Evolutionary conservation across 2,113 vertebrate genomes (phyloP).

Genomic region (Lathamus discolor): DNA sequence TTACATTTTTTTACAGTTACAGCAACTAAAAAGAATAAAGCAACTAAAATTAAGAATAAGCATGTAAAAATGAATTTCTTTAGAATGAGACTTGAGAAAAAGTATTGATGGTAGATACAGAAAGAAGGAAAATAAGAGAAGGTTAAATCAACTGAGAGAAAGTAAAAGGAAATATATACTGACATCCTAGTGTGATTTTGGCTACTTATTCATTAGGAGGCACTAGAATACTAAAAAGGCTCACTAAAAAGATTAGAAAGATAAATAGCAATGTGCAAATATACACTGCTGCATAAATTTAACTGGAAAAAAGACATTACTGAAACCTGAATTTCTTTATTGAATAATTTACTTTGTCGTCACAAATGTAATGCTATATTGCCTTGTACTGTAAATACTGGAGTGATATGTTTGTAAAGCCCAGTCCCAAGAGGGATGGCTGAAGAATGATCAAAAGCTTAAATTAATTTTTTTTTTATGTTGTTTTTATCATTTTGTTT

Average conservation of each 20-base stretch:
- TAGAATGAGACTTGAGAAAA: neutral
- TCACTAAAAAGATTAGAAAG: neutral
- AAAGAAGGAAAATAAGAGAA: neutral
- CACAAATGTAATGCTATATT: conserved; percentile 7
- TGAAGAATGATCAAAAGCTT: conserved; percentile 59
- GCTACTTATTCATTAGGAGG: conserved; percentile 6
- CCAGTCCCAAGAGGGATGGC: neutral
- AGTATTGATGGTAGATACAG: neutral
- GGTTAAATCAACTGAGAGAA: neutral
- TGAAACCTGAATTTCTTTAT: conserved; percentile 49
- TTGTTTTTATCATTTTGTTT: conserved; percentile 8
- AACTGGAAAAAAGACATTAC: conserved; percentile 13
- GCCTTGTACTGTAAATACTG: conserved; percentile 29
- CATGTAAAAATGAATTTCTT: neutral
- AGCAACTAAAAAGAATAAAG: neutral
- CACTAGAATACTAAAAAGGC: neutral
- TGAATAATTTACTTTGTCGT: conserved; percentile 68
- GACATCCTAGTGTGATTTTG: neutral
- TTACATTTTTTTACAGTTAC: neutral
- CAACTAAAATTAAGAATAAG: neutral
- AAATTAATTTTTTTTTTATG: neutral
- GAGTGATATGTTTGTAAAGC: conserved; percentile 8
- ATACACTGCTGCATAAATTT: conserved; percentile 12
- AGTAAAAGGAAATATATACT: neutral
- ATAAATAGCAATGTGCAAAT: neutral